These are phyloP conservation scores for Ditylenchus weischeri DNA, from an alignment of 2,888 invertebrate species.

Conservation along the genomic window DNA sequence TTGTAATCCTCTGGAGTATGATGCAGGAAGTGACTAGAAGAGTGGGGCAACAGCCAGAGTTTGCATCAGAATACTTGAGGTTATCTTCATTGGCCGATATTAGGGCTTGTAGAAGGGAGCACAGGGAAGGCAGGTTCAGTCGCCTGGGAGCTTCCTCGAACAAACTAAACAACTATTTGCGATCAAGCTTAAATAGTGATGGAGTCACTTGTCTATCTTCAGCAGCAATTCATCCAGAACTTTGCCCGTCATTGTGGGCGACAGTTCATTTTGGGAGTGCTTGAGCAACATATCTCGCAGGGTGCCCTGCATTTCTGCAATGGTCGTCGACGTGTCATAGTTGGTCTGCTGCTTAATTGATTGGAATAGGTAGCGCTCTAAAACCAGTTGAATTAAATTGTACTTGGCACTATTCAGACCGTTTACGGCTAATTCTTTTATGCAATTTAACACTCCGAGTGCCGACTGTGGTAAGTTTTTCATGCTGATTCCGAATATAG, in stretches of 20 bases:
- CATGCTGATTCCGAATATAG: no score
- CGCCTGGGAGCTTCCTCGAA: constrained; percentile 28
- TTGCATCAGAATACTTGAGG: constrained; percentile 16
- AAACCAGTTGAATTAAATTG: no score
- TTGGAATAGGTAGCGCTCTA: constrained; percentile 71
- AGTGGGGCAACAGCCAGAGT: background rate
- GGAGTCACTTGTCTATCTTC: constrained; percentile 31
- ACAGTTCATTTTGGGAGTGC: constrained; percentile 24
- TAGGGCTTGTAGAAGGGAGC: constrained; percentile 19
- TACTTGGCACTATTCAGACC: no score
- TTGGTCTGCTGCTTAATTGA: constrained; percentile 21
- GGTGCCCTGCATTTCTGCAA: constrained; percentile 12
- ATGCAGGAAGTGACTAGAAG: constrained; percentile 14
- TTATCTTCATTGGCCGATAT: constrained; percentile 33
- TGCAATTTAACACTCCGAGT: no score
- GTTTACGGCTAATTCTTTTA: no score
- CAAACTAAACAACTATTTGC: constrained; percentile 20
- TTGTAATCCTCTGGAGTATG: constrained; percentile 23
- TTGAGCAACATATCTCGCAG: constrained; percentile 19
- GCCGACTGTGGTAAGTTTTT: no score
- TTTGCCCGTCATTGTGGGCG: constrained; percentile 27
- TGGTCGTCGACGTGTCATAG: constrained; percentile 27
- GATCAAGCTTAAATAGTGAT: background rate
- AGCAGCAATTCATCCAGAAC: constrained; percentile 34
- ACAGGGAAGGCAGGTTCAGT: constrained; percentile 29